Conservation (phyloP, 2,113 vertebrate genomes). For the Argyrosomus japonicus region DNA sequence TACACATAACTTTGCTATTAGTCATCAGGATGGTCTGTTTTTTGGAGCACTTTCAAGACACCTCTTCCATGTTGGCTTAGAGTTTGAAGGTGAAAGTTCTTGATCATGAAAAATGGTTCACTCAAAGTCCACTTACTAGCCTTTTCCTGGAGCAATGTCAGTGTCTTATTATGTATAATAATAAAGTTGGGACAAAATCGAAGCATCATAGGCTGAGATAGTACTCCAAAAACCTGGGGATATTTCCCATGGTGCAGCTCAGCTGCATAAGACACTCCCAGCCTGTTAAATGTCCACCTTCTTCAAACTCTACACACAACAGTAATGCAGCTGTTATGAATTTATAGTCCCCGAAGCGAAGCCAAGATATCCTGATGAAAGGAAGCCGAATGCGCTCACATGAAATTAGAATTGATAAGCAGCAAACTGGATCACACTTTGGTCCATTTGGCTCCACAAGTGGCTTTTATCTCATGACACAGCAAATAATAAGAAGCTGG, state of each 20-base stretch:
- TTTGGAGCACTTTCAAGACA: not conserved
- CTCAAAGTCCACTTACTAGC: not conserved
- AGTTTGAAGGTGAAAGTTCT: not conserved
- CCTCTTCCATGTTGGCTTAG: not conserved
- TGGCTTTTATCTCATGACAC: not conserved
- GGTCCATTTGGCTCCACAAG: not conserved
- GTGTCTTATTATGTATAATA: too few species aligned
- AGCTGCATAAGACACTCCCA: not conserved
- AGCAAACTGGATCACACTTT: not conserved
- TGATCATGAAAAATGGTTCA: not conserved
- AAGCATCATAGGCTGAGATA: not conserved
- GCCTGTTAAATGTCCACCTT: too few species aligned
- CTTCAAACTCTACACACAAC: too few species aligned
- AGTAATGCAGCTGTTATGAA: too few species aligned
- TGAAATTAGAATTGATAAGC: not conserved
- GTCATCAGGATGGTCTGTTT: too few species aligned
- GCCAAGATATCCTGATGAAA: not conserved
- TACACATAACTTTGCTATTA: not conserved
- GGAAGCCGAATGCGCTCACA: not conserved
- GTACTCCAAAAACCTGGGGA: not conserved
- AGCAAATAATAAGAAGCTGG: not conserved
- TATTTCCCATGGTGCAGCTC: constrained; percentile 1
- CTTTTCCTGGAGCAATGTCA: too few species aligned
- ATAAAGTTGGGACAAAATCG: not conserved
- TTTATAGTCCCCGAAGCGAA: too few species aligned